Base-by-base conservation (phyloP, 2,113 vertebrate species). In the Thinocorus orbignyianus region DNA sequence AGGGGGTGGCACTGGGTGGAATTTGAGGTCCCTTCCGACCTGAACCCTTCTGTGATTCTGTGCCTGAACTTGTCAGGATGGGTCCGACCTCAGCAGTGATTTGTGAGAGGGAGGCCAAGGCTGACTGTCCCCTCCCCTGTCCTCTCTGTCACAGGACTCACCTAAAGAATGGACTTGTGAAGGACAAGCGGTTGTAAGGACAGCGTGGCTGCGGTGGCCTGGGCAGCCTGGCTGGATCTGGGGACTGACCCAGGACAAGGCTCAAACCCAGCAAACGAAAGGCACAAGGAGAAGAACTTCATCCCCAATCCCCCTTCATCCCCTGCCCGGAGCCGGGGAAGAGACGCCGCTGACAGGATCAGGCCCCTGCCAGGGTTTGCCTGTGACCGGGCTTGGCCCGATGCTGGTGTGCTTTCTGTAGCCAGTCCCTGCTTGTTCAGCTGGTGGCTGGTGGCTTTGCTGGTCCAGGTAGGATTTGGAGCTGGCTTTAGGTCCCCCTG, bases 111-210 rank as follows among this genome's bases (percentile, higher is more conserved):
- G 2, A 2, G 25, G 0, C 12, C 4, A 1, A 2, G 31, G 18
- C 57, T 81, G n/a, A 92, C 3, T 8, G 0, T 2, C 17, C 11
- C 54, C 85, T 22, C 11, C 54, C 46, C 85, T 24, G 22, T 65
- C 72, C 39, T 96, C 41, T 71, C n/a, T 25, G 51, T 55, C 33
- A 0, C 95, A 98, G 98, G 95, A 78, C 98, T 86, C 98, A 97
- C 37, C 97, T 98, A 96, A 98, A 91, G 98, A 99, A 99, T 1
- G 99, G 99, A 20, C 96, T 99, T 44, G 82, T 98, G 17, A 99
- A 99, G 70, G 98, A 99, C 96, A 99, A 99, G 95, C 96, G 98
- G 97, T 96, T 98, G 90, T 99, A 98, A 97, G 71, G 64, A 80
- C 4, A 3, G 18, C 9, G 14, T 2, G 54, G 88, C 68, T 26